Evolutionary conservation across 2,797 vertebrate genomes (phyloP), one percentile per base, ranked within the genome.

Genomic region (Mustela erminea): DNA sequence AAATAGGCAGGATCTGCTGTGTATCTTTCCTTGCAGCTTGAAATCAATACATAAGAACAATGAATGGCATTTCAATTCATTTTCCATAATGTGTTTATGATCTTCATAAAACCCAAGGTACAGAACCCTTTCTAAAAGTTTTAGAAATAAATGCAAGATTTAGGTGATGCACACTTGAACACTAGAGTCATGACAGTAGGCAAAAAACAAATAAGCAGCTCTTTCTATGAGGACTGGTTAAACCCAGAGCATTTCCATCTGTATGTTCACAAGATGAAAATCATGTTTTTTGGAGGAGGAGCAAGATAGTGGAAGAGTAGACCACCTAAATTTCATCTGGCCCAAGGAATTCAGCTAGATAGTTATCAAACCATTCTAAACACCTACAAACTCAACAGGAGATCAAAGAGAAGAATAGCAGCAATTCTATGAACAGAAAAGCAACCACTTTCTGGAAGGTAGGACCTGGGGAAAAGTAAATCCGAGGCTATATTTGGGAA

Each of bases 21-120:
- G 3, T 46, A 17, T 32, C 70, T 91, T 82, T 88, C 52, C 84
- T 54, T 38, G 27, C 23, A 9, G 81, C 32, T 80, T 94, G 46
- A 72, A 75, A 6, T 87, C 62, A 52, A 10, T 12, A 23, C 10
- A 18, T 8, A 89, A 72, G 43, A 86, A 15, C 14, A 62, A 18
- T 14, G 1, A 96, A 80, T 35, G 54, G 6, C 41, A 10, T 78
- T 88, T 68, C 4, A 3, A 43, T 93, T 78, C 25, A 89, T 68
- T 83, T 38, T 88, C 35, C 12, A 72, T 17, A 62, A 66, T 1
- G 29, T 29, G 56, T 41, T 90, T 89, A 38, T 0, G n/a, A 83
- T 72, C 43, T 41, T 96, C 82, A 43, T 54, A 52, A 93, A 94
- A 66, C n/a, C 29, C 87, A 92, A 87, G 17, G 38, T n/a, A n/a